A percentile compares a stretch with the other conserved stretches of the same genome.
phyloP scores from a whole-genome alignment of 2,113 vertebrate species.

The Thinocorus orbignyianus region DNA sequence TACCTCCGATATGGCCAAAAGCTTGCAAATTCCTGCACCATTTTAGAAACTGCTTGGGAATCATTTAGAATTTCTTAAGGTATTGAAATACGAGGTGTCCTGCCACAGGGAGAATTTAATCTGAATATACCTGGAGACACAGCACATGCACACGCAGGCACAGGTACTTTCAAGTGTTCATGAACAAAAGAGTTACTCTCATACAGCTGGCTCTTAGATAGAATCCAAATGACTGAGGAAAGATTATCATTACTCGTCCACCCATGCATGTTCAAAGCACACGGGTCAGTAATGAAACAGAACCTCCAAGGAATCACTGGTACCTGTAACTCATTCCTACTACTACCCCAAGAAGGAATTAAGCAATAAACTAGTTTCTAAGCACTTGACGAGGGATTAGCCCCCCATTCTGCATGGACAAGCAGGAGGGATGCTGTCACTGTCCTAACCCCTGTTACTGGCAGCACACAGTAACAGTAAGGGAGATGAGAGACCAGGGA shows the following conservation, averaged over 20 bases:
- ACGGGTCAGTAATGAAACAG: not conserved
- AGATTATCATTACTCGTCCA: not conserved
- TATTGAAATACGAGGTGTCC: not conserved
- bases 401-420: not conserved
- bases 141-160: not conserved
- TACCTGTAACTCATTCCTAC: not conserved
- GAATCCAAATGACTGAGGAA: not conserved
- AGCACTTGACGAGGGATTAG: not conserved
- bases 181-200: not conserved
- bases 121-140: not conserved
- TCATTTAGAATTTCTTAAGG: not conserved
- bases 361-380: not conserved
- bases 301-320: not conserved
- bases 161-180: not conserved
- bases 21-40: not conserved
- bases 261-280: not conserved
- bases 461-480: not conserved
- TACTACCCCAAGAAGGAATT: not conserved
- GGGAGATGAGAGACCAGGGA: not conserved
- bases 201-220: not conserved
- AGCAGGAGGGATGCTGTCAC: not conserved
- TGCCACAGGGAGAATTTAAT: not conserved
- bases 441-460: not conserved
- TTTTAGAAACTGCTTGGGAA: not conserved
- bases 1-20: not conserved